These are phyloP conservation scores for Dioctria linearis DNA, from an alignment of 2,888 invertebrate species.

Conservation along the genomic window DNA sequence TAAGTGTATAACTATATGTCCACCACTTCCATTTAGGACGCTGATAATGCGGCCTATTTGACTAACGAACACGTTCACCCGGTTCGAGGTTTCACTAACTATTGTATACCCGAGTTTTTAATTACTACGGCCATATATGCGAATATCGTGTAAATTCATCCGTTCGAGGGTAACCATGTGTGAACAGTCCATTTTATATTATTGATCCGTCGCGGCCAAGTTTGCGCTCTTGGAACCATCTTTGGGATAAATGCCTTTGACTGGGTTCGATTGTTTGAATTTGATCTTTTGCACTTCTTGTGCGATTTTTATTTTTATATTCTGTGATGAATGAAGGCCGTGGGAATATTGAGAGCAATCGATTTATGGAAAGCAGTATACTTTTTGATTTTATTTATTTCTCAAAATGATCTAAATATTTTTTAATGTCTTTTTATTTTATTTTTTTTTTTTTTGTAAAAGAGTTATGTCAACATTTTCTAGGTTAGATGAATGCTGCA, in stretches of 20 bases:
- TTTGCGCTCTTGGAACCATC: constrained; percentile 49
- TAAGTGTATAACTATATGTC: too few species aligned
- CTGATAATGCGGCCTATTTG: constrained; percentile 28
- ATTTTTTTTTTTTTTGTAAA: too few species aligned
- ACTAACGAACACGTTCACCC: constrained; percentile 42
- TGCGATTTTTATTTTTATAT: neutral
- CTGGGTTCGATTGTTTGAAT: constrained; percentile 27
- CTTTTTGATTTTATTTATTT: neutral
- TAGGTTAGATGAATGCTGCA: too few species aligned
- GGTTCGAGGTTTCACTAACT: constrained; percentile 23
- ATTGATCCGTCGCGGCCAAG: constrained; percentile 33
- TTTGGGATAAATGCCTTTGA: constrained; percentile 16
- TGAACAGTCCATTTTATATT: constrained; percentile 48
- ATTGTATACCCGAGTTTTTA: constrained; percentile 47
- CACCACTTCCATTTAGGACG: neutral
- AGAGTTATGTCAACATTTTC: too few species aligned
- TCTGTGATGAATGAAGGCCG: constrained; percentile 12
- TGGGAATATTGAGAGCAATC: constrained; percentile 29
- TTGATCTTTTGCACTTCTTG: constrained; percentile 32
- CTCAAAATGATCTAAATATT: neutral
- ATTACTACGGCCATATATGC: constrained; percentile 50
- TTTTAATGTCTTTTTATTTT: neutral
- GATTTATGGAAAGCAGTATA: neutral
- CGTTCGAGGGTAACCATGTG: constrained; percentile 50
- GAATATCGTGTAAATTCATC: constrained; percentile 49